A percentile compares a stretch with the other conserved stretches of the same genome.
Evolutionary conservation across 2,797 vertebrate species (phyloP).

Genomic region (Gymnothorax javanicus): DNA sequence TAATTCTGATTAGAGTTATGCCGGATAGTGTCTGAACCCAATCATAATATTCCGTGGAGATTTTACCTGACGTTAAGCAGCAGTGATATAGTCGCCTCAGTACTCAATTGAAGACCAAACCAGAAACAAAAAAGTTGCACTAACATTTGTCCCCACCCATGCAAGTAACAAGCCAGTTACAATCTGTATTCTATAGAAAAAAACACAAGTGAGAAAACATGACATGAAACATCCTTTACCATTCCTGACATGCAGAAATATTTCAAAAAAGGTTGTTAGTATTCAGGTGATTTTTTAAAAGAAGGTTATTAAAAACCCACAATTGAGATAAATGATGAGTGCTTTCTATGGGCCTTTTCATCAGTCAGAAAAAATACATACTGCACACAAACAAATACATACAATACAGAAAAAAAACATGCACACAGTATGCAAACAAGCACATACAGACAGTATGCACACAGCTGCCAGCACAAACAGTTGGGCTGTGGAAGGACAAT

Average conservation of each 20-base stretch:
- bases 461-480: slow-evolving; percentile 58
- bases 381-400: slow-evolving; percentile 38
- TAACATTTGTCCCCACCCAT: not conserved
- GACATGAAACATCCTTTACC: slow-evolving; percentile 26
- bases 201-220: slow-evolving; percentile 39
- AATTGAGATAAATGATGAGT: slow-evolving; percentile 35
- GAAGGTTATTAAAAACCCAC: not conserved
- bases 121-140: not conserved
- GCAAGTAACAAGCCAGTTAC: slow-evolving; percentile 35
- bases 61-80: no score
- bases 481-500: not conserved
- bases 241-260: slow-evolving; percentile 50
- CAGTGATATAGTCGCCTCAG: no score
- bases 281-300: not conserved
- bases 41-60: no score
- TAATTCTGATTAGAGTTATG: no score
- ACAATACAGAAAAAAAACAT: not conserved
- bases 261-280: slow-evolving; percentile 12
- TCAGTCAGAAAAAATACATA: slow-evolving; percentile 36
- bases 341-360: slow-evolving; percentile 43
- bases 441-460: slow-evolving; percentile 46
- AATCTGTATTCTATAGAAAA: slow-evolving; percentile 27
- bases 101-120: not conserved
- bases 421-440: slow-evolving; percentile 31
- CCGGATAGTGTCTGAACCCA: no score